phyloP scores from a whole-genome alignment of 2,113 vertebrate species.

The Lamprotornis superbus region DNA sequence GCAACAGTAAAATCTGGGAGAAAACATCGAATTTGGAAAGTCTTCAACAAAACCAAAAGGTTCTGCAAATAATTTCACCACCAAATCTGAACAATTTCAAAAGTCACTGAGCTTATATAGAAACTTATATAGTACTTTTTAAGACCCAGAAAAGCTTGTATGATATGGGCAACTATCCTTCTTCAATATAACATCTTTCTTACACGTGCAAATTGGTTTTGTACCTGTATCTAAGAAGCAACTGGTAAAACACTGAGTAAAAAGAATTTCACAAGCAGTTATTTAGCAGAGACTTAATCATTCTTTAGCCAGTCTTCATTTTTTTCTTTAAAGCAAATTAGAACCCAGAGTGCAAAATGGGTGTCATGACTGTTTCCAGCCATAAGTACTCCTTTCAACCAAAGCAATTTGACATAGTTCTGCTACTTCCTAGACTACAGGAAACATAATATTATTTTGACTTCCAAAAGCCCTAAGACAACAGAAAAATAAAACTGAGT shows the following conservation, averaged over 20 bases:
- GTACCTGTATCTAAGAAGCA: background rate
- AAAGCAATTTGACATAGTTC: background rate
- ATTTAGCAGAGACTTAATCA: background rate
- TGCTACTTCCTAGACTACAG: background rate
- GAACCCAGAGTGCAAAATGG: background rate
- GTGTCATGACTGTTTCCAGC: background rate
- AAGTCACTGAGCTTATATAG: background rate
- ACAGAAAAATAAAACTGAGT: background rate
- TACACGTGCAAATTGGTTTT: background rate
- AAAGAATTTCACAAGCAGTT: background rate
- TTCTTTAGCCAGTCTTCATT: background rate
- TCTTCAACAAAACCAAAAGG: background rate
- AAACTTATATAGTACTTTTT: background rate
- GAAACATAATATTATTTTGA: background rate
- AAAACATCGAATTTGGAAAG: background rate
- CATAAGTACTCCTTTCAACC: background rate
- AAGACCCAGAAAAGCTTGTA: background rate
- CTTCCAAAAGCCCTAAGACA: background rate
- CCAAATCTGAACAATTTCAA: background rate
- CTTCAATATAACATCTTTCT: background rate
- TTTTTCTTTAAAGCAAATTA: background rate
- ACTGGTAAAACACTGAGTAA: background rate
- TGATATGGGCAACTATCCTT: background rate
- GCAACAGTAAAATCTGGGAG: background rate
- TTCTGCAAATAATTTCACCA: background rate